Conservation (phyloP, 2,113 vertebrate species). For the Microcebus murinus region DNA sequence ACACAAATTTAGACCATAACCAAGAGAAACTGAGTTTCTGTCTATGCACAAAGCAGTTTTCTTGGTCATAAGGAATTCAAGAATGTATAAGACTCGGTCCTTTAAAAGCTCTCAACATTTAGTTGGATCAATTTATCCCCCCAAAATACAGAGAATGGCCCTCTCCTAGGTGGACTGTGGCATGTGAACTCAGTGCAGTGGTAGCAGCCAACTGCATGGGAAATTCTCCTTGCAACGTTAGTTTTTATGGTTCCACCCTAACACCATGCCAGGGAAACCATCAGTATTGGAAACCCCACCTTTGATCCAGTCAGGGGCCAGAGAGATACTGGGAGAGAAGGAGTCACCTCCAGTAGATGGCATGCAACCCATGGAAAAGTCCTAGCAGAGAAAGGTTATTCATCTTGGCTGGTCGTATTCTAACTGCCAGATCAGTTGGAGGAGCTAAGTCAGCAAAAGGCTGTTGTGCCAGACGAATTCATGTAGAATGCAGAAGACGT, state of each 20-base stretch:
- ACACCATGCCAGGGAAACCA: not conserved
- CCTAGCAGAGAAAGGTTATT: not conserved
- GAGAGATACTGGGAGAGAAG: not conserved
- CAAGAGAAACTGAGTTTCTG: not conserved
- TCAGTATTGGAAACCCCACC: not conserved
- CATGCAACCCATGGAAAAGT: not conserved
- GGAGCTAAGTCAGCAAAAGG: not conserved
- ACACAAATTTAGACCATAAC: not conserved
- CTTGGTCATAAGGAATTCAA: not conserved
- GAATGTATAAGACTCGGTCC: not conserved
- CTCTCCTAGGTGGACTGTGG: too few relatives aligned
- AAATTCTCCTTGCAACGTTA: too few relatives aligned
- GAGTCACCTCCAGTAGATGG: too few relatives aligned
- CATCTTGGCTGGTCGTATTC: not conserved
- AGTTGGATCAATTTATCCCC: not conserved
- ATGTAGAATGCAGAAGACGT: not conserved
- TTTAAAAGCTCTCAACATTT: not conserved
- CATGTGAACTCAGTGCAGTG: fast-evolving
- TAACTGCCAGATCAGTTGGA: not conserved
- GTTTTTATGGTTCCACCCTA: not conserved
- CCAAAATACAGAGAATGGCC: not conserved
- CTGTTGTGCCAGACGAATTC: fast-evolving
- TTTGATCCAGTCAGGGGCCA: not conserved
- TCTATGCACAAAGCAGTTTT: not conserved
- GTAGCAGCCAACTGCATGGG: not conserved